phyloP scores from a whole-genome alignment of 2,888 invertebrate species.

The Apamea epomidion region DNA sequence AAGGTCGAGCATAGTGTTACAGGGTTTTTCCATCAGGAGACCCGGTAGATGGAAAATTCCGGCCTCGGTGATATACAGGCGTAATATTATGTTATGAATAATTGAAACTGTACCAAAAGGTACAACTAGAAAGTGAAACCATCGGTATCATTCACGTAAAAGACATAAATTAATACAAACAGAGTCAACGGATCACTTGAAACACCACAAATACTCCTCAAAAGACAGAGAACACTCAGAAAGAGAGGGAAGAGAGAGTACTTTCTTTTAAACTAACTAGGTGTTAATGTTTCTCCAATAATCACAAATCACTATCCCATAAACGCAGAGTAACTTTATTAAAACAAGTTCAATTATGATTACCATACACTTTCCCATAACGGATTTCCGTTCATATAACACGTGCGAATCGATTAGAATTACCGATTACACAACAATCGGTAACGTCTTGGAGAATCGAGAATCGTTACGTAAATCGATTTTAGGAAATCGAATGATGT shows the following conservation, averaged over 20 bases:
- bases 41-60: too few relatives aligned
- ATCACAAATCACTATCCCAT: conserved; percentile 1
- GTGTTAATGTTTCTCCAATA: conserved; percentile 19
- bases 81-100: neutral
- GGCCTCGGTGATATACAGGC: too few relatives aligned
- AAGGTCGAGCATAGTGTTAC: too few relatives aligned
- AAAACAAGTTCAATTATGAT: conserved; percentile 31
- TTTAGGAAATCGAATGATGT: conserved; percentile 42
- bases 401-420: conserved; percentile 66
- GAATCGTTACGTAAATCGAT: conserved; percentile 67
- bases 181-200: neutral
- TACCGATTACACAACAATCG: conserved; percentile 56
- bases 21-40: too few relatives aligned
- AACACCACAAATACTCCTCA: neutral
- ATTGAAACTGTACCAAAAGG: neutral
- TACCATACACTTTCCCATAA: conserved; percentile 41
- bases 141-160: neutral
- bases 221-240: neutral
- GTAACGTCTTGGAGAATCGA: conserved; percentile 48
- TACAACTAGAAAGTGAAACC: neutral
- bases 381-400: conserved; percentile 65
- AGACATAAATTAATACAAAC: neutral
- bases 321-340: conserved; percentile 6
- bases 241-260: neutral
- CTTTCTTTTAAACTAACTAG: conserved; percentile 2